These are phyloP conservation scores for Tryphoninae sp. DNA, from an alignment of 2,888 invertebrate species.

Conservation along the genomic window DNA sequence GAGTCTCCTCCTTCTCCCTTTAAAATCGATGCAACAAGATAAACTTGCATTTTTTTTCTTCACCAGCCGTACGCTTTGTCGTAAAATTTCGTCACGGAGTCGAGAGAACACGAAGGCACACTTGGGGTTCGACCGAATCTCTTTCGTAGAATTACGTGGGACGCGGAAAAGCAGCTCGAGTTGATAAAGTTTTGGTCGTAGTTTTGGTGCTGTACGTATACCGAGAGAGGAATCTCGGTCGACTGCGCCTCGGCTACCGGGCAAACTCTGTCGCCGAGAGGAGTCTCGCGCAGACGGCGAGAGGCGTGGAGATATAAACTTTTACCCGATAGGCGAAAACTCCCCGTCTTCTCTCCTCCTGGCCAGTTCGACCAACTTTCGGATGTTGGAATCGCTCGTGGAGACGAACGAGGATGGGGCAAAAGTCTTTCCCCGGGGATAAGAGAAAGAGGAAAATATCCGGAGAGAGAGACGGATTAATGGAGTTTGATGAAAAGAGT, in stretches of 20 bases:
- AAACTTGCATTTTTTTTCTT: too few species aligned
- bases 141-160: too few species aligned
- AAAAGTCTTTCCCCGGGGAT: conserved; percentile 1
- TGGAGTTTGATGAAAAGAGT: conserved; percentile 46
- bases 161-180: background rate
- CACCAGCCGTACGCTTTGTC: too few species aligned
- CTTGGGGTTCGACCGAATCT: too few species aligned
- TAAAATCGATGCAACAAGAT: too few species aligned
- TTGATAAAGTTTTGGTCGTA: background rate
- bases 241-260: background rate
- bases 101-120: too few species aligned
- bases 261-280: conserved; percentile 26
- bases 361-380: conserved; percentile 24
- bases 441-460: background rate
- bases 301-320: conserved; percentile 43
- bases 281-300: conserved; percentile 16
- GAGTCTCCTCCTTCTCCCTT: background rate
- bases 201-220: background rate
- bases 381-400: conserved; percentile 36
- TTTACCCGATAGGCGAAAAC: conserved; percentile 33
- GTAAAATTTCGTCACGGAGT: too few species aligned
- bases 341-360: conserved; percentile 1
- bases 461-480: conserved; percentile 27
- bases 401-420: conserved; percentile 3
- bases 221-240: background rate